phyloP scores from a whole-genome alignment of 1,140 invertebrate genomes.

The Acyrthosiphon pisum region DNA sequence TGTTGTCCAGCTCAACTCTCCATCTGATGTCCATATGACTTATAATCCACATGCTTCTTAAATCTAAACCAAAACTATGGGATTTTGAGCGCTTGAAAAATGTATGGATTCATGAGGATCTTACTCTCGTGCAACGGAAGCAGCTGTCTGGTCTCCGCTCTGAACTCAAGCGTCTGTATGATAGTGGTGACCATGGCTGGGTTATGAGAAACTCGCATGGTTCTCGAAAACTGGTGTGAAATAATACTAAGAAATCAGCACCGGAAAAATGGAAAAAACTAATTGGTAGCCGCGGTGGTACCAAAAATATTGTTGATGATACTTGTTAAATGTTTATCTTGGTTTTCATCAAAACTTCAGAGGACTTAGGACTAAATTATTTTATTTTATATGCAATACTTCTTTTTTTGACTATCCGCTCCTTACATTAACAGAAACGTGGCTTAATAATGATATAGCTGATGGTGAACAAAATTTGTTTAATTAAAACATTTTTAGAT shows the following conservation, averaged over 20 bases:
- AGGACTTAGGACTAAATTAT: constrained; percentile 7
- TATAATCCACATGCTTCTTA: too few species aligned
- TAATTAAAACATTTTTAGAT: constrained; percentile 22
- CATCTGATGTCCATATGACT: background rate
- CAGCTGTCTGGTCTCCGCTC: background rate
- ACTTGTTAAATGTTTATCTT: background rate
- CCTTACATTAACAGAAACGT: constrained; percentile 4
- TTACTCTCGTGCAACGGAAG: background rate
- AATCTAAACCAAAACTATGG: background rate
- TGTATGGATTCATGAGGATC: background rate
- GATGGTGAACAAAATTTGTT: constrained; percentile 26
- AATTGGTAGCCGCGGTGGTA: constrained; percentile 1
- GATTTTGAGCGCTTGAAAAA: background rate
- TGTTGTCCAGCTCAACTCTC: background rate
- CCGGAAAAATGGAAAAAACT: constrained; percentile 32
- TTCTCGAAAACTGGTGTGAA: background rate
- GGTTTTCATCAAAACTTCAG: constrained; percentile 30
- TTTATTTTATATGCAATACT: background rate
- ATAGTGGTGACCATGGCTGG: background rate
- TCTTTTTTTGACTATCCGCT: too few species aligned
- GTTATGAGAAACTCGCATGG: background rate
- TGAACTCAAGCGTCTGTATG: background rate
- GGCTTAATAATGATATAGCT: constrained; percentile 18
- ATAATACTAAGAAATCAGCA: background rate
- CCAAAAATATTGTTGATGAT: constrained; percentile 4